phyloP scores from a whole-genome alignment of 1,140 invertebrate species.

The Drosophila kikkawai region DNA sequence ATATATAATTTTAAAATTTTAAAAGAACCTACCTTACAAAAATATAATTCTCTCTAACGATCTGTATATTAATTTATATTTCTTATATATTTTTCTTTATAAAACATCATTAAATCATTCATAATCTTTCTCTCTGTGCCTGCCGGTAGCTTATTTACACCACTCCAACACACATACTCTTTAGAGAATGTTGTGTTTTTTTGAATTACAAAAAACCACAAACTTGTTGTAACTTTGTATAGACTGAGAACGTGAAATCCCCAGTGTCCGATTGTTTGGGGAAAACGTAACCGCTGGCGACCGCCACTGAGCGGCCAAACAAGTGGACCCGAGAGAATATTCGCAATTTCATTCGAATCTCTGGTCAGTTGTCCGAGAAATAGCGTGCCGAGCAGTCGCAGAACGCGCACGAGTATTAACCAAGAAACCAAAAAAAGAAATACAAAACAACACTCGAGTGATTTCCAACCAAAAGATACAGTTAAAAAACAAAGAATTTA shows the following conservation, averaged over 20 bases:
- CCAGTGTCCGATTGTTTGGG: conserved; percentile 34
- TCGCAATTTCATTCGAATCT: conserved; percentile 24
- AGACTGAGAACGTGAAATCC: conserved; percentile 36
- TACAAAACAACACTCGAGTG: conserved; percentile 7
- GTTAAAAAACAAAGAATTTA: conserved; percentile 57
- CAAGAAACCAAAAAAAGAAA: conserved; percentile 1
- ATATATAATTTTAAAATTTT: no score
- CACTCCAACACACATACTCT: neutral
- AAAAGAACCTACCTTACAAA: no score
- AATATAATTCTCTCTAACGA: neutral
- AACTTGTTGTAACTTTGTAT: conserved; percentile 40
- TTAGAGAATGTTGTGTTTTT: neutral
- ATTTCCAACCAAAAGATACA: conserved; percentile 19
- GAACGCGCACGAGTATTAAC: conserved; percentile 55
- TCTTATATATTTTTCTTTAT: neutral
- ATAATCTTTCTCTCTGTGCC: neutral
- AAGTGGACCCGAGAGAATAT: conserved; percentile 35
- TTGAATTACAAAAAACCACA: conserved; percentile 22
- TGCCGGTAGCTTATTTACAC: conserved; percentile 16
- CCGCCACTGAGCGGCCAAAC: conserved; percentile 27
- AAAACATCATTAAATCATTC: neutral
- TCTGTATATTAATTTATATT: neutral
- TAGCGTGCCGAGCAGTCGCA: conserved; percentile 65
- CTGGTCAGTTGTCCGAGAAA: conserved; percentile 64
- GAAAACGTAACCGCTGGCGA: conserved; percentile 27